Percentiles rank a stretch among this genome's conserved stretches.
These are phyloP conservation scores for Formica exsecta DNA, from an alignment of 1,140 invertebrate species.

Conservation along the genomic window DNA sequence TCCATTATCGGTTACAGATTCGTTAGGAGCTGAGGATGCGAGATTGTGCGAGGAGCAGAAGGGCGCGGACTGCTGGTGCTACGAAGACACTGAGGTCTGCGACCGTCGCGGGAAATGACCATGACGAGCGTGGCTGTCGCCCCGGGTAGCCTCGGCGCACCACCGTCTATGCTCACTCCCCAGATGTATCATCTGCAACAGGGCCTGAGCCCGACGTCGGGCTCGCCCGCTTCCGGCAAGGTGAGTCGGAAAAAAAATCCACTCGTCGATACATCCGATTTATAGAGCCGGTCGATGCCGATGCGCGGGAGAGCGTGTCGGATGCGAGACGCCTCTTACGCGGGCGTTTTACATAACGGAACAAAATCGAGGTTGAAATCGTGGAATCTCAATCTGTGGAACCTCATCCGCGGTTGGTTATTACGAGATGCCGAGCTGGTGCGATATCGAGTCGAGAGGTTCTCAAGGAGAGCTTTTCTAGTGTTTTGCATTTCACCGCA, in stretches of 20 bases:
- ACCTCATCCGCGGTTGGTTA: constrained; percentile 46
- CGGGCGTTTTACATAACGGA: constrained; percentile 53
- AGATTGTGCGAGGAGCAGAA: constrained; percentile 73
- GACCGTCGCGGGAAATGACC: constrained; percentile 79
- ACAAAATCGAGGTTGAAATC: constrained; percentile 48
- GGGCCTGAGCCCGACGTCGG: constrained; percentile 69
- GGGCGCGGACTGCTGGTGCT: constrained; percentile 75
- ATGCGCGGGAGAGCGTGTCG: constrained; percentile 51
- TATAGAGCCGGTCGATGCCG: background rate
- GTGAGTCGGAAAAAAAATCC: constrained; percentile 54
- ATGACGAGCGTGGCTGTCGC: constrained; percentile 82
- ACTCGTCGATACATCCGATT: background rate
- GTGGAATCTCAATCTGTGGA: constrained; percentile 33
- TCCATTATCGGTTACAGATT: constrained; percentile 29
- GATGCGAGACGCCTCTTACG: constrained; percentile 15
- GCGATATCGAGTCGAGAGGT: background rate
- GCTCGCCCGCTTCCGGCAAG: constrained; percentile 76
- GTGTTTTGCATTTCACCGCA: constrained; percentile 16
- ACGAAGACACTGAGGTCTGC: constrained; percentile 74
- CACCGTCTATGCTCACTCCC: constrained; percentile 75
- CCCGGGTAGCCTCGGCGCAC: constrained; percentile 81
- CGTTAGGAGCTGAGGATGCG: constrained; percentile 78
- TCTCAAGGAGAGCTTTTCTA: constrained; percentile 36
- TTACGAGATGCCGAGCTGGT: constrained; percentile 26
- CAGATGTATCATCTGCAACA: constrained; percentile 80